Evolutionary conservation across 2,113 vertebrate genomes (phyloP), one percentile per base, ranked within the genome.

Genomic region (Baryphthengus martii): DNA sequence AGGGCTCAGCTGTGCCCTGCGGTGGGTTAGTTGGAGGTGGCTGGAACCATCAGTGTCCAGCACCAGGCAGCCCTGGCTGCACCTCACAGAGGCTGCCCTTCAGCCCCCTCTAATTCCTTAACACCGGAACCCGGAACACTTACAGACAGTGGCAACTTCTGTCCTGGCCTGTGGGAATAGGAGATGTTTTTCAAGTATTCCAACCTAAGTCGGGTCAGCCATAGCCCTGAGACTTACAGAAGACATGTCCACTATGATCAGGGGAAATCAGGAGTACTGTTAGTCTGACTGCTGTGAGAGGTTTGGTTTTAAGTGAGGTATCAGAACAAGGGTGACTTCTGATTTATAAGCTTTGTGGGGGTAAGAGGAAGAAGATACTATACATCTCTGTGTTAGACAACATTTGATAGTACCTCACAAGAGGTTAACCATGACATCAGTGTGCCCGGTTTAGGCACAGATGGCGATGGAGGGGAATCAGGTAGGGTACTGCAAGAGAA

Each of bases 371-470:
- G 49, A 49, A 63, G 58, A 39, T 23, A 17, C 37, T 49, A 17
- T 31, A 20, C 11, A 23, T 13, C 31, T 42, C 26, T 42, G 29
- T 4, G 2, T 47, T 52, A 73, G 40, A 25, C 19, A 73, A 21
- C 35, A n/a, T 68, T 70, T 88, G 21, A 42, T 21, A 50, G 21
- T 26, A 40, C 17, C 37, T 84, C 78, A 52, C 19, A 47, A 39
- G 23, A 63, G 7, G 5, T 70, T 59, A 76, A 20, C 33, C n/a
- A 17, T 7, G 18, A 45, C 62, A 80, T n/a, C 1, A 1, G 63
- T 40, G 10, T 7, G 15, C 0, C 0, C 61, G 29, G 7, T 59
- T 76, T 58, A 45, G 53, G 49, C 35, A 62, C 42, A 70, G 21
- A 52, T 5, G 49, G 13, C 0, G 2, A 1, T 18, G 47, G n/a